These are phyloP conservation scores for Salarias fasciatus DNA, from an alignment of 2,797 vertebrate species.

Conservation along the genomic window DNA sequence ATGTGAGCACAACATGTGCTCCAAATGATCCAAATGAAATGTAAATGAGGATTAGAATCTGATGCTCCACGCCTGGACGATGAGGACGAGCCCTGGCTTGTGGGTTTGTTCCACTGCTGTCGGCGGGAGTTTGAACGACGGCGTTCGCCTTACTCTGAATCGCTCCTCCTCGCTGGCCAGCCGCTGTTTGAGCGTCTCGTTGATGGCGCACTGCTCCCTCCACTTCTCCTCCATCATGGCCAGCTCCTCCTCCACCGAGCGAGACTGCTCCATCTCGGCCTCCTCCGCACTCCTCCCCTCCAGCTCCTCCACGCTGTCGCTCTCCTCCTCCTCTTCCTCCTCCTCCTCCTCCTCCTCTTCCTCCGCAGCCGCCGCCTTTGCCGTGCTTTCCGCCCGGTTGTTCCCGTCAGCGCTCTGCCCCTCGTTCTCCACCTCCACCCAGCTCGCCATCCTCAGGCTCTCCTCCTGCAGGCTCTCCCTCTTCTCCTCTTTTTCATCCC, in stretches of 20 bases:
- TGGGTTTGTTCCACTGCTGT: too few species aligned
- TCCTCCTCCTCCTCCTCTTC: constrained; percentile 18
- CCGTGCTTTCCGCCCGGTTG: not conserved
- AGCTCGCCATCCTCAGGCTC: constrained; percentile 73
- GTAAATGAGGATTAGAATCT: too few species aligned
- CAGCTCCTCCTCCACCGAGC: constrained; percentile 90
- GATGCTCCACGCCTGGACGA: too few species aligned
- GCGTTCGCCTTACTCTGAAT: constrained; percentile 83
- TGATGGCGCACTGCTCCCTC: constrained; percentile 94
- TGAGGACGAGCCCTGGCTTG: too few species aligned
- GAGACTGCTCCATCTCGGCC: constrained; percentile 86
- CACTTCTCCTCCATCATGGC: constrained; percentile 95
- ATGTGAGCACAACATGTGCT: not conserved
- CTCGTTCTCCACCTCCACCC: constrained; percentile 72
- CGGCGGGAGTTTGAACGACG: not conserved
- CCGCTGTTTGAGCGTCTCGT: constrained; percentile 88
- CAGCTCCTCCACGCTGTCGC: constrained; percentile 50
- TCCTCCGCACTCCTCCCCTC: constrained; percentile 48
- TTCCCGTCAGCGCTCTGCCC: constrained; percentile 19
- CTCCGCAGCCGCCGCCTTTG: constrained; percentile 16
- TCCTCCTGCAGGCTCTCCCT: constrained; percentile 62
- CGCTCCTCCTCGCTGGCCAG: constrained; percentile 88
- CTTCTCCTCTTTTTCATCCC: constrained; percentile 45
- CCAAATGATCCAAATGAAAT: too few species aligned
- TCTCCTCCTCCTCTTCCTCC: constrained; percentile 38